Percentiles rank a stretch among this genome's conserved stretches.
These are phyloP conservation scores for Gobius niger DNA, from an alignment of 2,113 vertebrate species.

Conservation along the genomic window DNA sequence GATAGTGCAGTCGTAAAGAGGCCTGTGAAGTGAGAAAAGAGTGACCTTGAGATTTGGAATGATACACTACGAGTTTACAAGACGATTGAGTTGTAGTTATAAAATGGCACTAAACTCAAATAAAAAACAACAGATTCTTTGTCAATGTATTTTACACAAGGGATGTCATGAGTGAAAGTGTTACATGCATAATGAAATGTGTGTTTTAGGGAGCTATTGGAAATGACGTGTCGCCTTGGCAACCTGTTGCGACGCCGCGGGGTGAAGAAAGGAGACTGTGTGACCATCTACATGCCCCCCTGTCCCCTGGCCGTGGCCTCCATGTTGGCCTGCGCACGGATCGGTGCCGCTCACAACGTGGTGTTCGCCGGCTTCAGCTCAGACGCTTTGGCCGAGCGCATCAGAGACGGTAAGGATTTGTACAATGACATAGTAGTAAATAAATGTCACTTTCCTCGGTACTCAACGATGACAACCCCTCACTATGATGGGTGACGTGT, in stretches of 20 bases:
- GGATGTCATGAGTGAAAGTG: not conserved
- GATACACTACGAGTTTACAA: not conserved
- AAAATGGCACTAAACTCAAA: no score
- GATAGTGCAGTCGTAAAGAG: not conserved
- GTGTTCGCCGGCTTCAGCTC: constrained; percentile 84
- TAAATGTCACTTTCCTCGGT: no score
- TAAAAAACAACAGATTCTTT: no score
- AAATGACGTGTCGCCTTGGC: constrained; percentile 77
- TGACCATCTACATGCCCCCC: constrained; percentile 82
- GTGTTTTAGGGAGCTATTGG: constrained; percentile 74
- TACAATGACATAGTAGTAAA: no score
- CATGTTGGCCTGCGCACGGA: constrained; percentile 81
- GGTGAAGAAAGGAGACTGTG: constrained; percentile 76
- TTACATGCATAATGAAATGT: not conserved
- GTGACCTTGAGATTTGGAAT: not conserved
- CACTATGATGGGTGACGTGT: no score
- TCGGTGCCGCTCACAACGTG: constrained; percentile 76
- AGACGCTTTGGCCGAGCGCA: constrained; percentile 77
- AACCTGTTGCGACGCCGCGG: constrained; percentile 77
- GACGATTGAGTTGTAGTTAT: no score
- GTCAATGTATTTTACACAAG: no score
- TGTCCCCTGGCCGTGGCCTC: constrained; percentile 79
- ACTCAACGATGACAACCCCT: no score
- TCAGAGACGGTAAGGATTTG: constrained; percentile 76
- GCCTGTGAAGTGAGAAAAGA: not conserved